Evolutionary conservation across 1,140 invertebrate species (phyloP), one percentile per base, ranked within the genome.

Genomic region (Drosophila elegans): DNA sequence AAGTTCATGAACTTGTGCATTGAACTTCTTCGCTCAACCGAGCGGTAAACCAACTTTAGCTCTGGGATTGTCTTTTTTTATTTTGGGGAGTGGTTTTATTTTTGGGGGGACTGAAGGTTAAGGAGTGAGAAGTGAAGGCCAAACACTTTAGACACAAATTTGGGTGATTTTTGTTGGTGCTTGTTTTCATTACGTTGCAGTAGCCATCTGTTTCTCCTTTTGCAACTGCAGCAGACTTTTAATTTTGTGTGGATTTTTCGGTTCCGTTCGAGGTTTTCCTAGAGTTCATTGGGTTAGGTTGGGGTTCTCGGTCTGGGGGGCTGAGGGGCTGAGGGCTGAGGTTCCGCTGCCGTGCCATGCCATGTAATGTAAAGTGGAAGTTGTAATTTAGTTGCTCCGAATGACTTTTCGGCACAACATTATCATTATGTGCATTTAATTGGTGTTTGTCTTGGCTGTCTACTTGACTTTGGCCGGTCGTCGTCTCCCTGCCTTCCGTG

Each of bases 381-480:
- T 88, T 88, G 84, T 88, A 86, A 86, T 89, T 88, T 84, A 89
- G 76, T 88, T 89, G 80, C 83, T 83, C 63, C 79, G 78, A 86
- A 88, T 80, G 83, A 89, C 84, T 89, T 89, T 89, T 88, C 84
- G 76, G 84, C 83, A 88, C 83, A 88, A 88, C 83, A 86, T 86
- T 88, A 88, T 86, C 83, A 84, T 88, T 89, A 88, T 89, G 73
- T 88, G 76, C 80, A 78, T 88, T 88, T 88, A 88, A 88, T 88
- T 88, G 84, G 68, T 88, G 76, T 89, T 89, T 80, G 76, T 83
- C 76, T 88, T 88, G 71, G 42, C 53, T 57, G 61, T 78, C 68
- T 53, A 55, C 62, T 68, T 66, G 62, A 77, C 73, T 77, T 41
- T 55, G 29, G 21, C 42, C 27, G 44, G n/a, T 36, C 46, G 55